phyloP scores from a whole-genome alignment of 2,888 invertebrate genomes.

The Tetragonula carbonaria region DNA sequence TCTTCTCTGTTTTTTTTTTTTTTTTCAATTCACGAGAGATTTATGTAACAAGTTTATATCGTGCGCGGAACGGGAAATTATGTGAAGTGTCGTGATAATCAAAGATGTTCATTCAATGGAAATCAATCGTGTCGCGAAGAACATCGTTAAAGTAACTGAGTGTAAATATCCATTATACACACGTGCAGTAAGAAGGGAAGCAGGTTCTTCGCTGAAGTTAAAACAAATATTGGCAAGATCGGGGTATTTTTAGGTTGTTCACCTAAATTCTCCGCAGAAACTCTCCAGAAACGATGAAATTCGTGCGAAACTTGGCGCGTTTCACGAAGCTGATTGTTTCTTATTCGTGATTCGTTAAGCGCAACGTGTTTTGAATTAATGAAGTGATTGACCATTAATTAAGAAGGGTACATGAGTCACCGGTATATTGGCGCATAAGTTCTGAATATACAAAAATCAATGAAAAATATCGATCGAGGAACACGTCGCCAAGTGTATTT shows the following conservation, averaged over 20 bases:
- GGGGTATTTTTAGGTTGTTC: conserved; percentile 18
- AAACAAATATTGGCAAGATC: neutral
- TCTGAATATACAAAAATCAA: conserved; percentile 29
- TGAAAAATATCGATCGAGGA: conserved; percentile 25
- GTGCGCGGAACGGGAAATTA: neutral
- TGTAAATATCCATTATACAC: conserved; percentile 16
- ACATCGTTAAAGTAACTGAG: conserved; percentile 11
- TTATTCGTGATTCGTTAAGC: conserved; percentile 16
- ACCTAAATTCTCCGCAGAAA: neutral
- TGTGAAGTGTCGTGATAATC: neutral
- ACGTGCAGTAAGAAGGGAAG: conserved; percentile 12
- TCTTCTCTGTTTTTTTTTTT: conserved; percentile 7
- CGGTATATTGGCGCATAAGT: conserved; percentile 16
- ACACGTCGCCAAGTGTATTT: conserved; percentile 11
- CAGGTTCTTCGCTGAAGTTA: neutral
- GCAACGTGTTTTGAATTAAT: conserved; percentile 32
- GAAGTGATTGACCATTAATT: conserved; percentile 30
- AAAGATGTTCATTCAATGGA: neutral
- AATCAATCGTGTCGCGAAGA: conserved; percentile 23
- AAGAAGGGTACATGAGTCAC: conserved; percentile 21
- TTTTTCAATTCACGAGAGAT: neutral
- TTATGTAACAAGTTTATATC: neutral
- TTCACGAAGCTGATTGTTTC: conserved; percentile 26
- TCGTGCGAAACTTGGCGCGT: neutral
- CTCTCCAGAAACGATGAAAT: neutral